Base-by-base conservation (phyloP, 2,888 invertebrate genomes). In the Spilosoma lubricipeda region DNA sequence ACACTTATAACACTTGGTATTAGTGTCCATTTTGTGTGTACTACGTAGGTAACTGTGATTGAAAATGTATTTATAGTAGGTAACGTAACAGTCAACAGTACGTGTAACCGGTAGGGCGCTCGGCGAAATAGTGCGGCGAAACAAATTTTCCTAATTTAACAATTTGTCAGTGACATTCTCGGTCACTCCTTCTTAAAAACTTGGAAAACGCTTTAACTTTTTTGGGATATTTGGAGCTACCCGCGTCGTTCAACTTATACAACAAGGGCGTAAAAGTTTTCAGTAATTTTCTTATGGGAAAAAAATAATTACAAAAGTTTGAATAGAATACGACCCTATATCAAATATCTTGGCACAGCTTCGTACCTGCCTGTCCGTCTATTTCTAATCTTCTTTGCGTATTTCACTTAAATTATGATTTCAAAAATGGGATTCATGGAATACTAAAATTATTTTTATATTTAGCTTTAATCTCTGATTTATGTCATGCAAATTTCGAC, bases 281-380 rank as follows among this genome's bases (percentile, higher is more conserved):
- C 84, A 77, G 83, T 85, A 86, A 88, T 87, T 87, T 89, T 86
- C 87, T 87, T 85, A 82, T 77, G 79, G 83, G 83, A 87, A 87
- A 84, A 89, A 90, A 87, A 87, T 89, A 89, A 88, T 88, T 87
- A 88, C 84, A 80, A 86, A 89, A 90, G 85, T 90, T 87, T 87
- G 75, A 78, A 80, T 80, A 77, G 75, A 78, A 80, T 80, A 76
- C 77, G 84, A 78, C 82, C 81, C 79, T 80, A 78, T 79, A 71
- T 74, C 65, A 79, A 79, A 65, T 72, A 74, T 78, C 66, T 42
- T 20, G 18, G 30, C 30, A 63, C 30, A 30, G 30, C 18, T 18
- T 30, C 30, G 30, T 63, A 30, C 63, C 30, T 30, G 30, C 3
- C 30, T 63, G 2, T 8, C 30, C 30, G 30, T 30, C 30, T 63